Evolutionary conservation across 2,797 vertebrate genomes (phyloP).

Genomic region (Lagodon rhomboides): DNA sequence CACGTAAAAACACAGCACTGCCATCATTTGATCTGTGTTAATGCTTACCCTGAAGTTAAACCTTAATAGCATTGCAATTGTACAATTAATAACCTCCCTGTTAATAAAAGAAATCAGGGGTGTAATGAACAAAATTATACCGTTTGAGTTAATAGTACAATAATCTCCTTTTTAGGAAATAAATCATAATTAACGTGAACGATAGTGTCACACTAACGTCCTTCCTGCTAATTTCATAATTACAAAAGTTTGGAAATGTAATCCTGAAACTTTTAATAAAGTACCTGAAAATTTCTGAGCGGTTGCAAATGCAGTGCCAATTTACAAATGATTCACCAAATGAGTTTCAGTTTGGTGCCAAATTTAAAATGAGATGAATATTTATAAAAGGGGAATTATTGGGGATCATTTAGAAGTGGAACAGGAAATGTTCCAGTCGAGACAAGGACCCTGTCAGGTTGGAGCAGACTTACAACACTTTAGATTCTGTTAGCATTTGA

Average conservation of each 20-base stretch:
- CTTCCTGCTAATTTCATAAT: conserved; percentile 9
- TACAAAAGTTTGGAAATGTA: not conserved
- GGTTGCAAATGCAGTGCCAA: not conserved
- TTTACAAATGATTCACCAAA: conserved; percentile 2
- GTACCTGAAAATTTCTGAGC: not conserved
- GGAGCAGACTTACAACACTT: not conserved
- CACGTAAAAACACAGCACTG: conserved; percentile 1
- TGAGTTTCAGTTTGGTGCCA: conserved; percentile 8
- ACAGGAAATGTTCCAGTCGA: not conserved
- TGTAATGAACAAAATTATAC: conserved; percentile 21
- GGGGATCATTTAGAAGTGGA: not conserved
- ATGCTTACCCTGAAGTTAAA: conserved; percentile 21
- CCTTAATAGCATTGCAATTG: conserved; percentile 7
- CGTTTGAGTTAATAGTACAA: conserved; percentile 19
- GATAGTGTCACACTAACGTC: not conserved
- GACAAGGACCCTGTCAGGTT: not conserved
- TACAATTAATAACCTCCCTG: not conserved
- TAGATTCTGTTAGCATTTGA: not conserved
- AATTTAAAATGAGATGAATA: conserved; percentile 5
- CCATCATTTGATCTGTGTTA: not conserved
- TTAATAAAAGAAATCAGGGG: conserved; percentile 18
- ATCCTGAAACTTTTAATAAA: conserved; percentile 9
- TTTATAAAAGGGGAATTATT: not conserved
- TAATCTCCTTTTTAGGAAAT: not conserved
- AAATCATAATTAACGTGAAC: conserved; percentile 16